Base-by-base conservation (phyloP, 2,797 vertebrate species). In the Macropus fuliginosus region DNA sequence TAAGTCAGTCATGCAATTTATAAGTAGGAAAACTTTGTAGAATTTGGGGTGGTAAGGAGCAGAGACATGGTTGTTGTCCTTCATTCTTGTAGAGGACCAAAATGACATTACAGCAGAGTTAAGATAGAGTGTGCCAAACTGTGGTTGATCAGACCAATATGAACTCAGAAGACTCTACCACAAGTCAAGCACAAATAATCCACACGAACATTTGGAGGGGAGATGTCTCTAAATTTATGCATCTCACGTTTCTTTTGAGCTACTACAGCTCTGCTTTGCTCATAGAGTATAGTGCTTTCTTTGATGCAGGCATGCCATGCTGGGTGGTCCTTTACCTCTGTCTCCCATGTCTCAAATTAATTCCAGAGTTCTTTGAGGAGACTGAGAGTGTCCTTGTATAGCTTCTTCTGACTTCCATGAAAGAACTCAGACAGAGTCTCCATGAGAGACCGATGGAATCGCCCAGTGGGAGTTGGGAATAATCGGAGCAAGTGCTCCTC, bases 1-100 rank as follows among this genome's bases (percentile, higher is more conserved):
- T 66, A 87, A 89, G 46, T 91, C 56, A 87, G 92, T 90, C 56
- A 91, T 81, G 91, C 9, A 10, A 66, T 55, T 91, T 91, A 57
- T 55, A 91, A 92, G 59, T 57, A 90, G 62, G 92, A 89, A 40
- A 40, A 13, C 91, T 92, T 89, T 91, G 55, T 90, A 91, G 55
- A 59, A n/a, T 55, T 54, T 59, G 92, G 5, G 21, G 55, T 56
- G 56, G 50, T 2, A 0, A 94, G 59, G 93, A 93, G 24, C 50
- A 56, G 93, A 94, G 55, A 91, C 81, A 34, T 81, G 10, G 16
- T 54, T 93, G 0, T 93, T 97, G 29, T 95, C 56, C 50, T 9
- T 94, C 40, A 11, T 94, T 95, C 66, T 89, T 54, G 55, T 93
- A n/a, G 24, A 59, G 56, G 59, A 87, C 14, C 54, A 62, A 62